Evolutionary conservation across 30 jellyfish, hydroid and myxozoan genomes (phyloP).

Genomic region (Hydractinia symbiolongicarpus): DNA sequence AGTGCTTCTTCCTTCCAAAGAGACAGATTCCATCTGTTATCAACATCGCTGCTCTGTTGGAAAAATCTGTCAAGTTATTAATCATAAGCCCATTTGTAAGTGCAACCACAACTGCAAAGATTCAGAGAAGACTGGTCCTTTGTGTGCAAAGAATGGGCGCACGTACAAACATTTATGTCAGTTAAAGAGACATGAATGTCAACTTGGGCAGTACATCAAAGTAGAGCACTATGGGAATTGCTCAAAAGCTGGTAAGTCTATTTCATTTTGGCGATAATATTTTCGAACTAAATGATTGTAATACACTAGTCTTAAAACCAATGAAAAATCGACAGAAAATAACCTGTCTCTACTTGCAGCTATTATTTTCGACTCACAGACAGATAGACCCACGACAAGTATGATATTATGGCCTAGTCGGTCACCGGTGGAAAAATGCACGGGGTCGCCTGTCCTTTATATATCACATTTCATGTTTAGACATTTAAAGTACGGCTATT

Average conservation of each 20-base stretch:
- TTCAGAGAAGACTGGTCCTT: slow-evolving; percentile 34
- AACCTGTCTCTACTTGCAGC: too few relatives aligned
- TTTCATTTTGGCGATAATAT: neutral
- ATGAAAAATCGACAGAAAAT: too few relatives aligned
- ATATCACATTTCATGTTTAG: too few relatives aligned
- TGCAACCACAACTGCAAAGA: slow-evolving; percentile 40
- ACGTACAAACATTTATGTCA: slow-evolving; percentile 35
- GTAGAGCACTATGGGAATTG: slow-evolving; percentile 62
- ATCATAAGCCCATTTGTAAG: slow-evolving; percentile 34
- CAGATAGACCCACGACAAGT: too few relatives aligned
- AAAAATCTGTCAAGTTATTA: neutral
- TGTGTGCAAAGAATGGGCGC: slow-evolving; percentile 56
- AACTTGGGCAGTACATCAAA: slow-evolving; percentile 11
- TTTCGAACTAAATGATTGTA: neutral
- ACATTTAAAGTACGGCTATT: too few relatives aligned
- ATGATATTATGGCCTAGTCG: too few relatives aligned
- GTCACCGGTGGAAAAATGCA: too few relatives aligned
- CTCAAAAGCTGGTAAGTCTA: slow-evolving; percentile 36
- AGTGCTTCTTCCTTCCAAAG: neutral
- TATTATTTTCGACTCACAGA: too few relatives aligned
- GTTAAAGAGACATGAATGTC: slow-evolving; percentile 46
- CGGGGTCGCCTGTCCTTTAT: too few relatives aligned
- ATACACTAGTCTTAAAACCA: too few relatives aligned
- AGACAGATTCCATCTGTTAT: neutral
- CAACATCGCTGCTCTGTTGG: neutral